These are phyloP conservation scores for Cricetomys ansorgei DNA, from an alignment of 2,113 vertebrate species.

Conservation along the genomic window DNA sequence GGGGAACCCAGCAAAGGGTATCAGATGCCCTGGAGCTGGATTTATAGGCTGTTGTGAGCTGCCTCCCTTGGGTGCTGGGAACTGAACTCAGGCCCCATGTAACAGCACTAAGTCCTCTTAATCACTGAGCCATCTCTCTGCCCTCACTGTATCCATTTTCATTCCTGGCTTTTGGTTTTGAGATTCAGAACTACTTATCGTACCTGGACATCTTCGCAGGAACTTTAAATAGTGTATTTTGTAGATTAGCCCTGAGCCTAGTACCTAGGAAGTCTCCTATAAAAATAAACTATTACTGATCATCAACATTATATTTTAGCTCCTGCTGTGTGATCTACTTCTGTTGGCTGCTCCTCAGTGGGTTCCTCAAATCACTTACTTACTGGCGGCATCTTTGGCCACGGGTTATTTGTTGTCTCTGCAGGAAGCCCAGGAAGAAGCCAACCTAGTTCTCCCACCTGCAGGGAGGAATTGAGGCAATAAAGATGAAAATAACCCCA, in stretches of 20 bases:
- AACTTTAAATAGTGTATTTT: constrained; percentile 14
- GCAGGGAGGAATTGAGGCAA: constrained; percentile 54
- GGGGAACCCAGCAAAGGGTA: neutral
- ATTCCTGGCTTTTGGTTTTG: constrained; percentile 1
- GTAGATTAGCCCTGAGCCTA: neutral
- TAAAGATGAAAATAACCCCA: constrained; percentile 41
- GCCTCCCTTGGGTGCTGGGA: neutral
- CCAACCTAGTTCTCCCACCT: constrained; percentile 23
- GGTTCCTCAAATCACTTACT: constrained; percentile 29
- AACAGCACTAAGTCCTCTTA: neutral
- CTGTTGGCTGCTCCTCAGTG: neutral
- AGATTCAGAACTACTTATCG: neutral
- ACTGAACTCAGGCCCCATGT: neutral
- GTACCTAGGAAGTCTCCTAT: neutral
- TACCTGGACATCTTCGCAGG: neutral
- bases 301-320: neutral
- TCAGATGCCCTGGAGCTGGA: neutral
- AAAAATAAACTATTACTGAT: constrained; percentile 33
- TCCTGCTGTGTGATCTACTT: constrained; percentile 23
- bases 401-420: constrained; percentile 47
- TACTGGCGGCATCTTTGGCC: constrained; percentile 35
- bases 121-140: neutral
- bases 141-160: constrained; percentile 35
- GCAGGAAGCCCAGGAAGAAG: constrained; percentile 18
- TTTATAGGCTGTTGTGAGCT: neutral